Percentiles rank a stretch among this genome's conserved stretches.
Evolutionary conservation across 2,888 invertebrate genomes (phyloP).

Genomic region (Clunio marinus): DNA sequence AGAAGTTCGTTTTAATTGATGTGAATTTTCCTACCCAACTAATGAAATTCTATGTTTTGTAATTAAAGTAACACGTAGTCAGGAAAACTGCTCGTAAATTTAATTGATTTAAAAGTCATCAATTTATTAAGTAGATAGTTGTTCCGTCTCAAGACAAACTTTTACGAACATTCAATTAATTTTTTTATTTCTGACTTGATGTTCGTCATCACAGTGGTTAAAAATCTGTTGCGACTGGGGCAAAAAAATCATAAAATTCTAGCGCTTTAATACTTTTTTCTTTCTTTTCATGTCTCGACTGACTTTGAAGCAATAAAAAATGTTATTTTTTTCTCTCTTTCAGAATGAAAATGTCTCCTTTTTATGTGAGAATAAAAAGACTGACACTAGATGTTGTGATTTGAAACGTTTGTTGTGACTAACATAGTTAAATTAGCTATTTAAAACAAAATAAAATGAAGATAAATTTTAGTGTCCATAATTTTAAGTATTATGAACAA

Average conservation of each 20-base stretch:
- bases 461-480: conserved; percentile 5
- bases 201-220: not conserved
- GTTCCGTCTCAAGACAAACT: not conserved
- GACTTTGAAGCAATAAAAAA: not conserved
- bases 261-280: not conserved
- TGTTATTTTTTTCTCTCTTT: not conserved
- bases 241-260: not conserved
- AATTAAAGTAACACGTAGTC: conserved; percentile 6
- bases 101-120: not conserved
- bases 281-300: conserved; percentile 1
- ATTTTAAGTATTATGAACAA: not conserved
- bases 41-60: not conserved
- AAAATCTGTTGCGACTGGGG: not conserved
- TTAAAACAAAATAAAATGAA: conserved; percentile 17
- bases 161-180: not conserved
- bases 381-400: too few relatives aligned
- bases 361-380: too few relatives aligned
- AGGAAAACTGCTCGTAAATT: not conserved
- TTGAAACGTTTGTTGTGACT: not conserved
- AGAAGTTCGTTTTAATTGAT: not conserved
- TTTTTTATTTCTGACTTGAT: not conserved
- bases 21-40: too few relatives aligned
- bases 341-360: not conserved
- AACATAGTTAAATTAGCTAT: not conserved
- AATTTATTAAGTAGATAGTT: not conserved